phyloP scores from a whole-genome alignment of 2,797 vertebrate genomes.

The Adrianichthys oophorus region DNA sequence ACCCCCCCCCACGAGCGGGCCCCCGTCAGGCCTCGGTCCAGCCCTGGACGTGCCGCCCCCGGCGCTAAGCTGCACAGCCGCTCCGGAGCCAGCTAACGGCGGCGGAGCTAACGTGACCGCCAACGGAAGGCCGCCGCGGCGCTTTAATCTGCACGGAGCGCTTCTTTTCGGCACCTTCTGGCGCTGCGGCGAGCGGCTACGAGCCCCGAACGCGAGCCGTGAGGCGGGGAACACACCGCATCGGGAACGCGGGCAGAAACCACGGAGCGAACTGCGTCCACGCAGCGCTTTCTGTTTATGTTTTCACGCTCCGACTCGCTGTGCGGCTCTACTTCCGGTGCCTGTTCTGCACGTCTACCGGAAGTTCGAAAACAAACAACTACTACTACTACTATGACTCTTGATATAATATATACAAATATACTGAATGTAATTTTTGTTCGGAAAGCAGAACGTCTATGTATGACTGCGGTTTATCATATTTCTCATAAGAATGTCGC shows the following conservation, averaged over 20 bases:
- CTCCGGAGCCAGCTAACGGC: constrained; percentile 10
- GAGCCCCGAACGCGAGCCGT: constrained; percentile 34
- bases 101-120: constrained; percentile 66
- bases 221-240: constrained; percentile 45
- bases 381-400: background rate
- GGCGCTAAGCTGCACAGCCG: constrained; percentile 17
- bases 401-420: too few species aligned
- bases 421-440: too few species aligned
- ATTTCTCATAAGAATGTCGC: too few species aligned
- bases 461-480: too few species aligned
- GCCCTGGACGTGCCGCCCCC: background rate
- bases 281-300: constrained; percentile 73
- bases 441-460: too few species aligned
- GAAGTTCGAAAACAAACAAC: constrained; percentile 34
- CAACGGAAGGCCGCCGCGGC: constrained; percentile 73
- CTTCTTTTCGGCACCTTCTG: constrained; percentile 40
- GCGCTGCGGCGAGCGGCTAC: constrained; percentile 33
- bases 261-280: constrained; percentile 34
- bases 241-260: constrained; percentile 36
- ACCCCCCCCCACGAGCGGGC: background rate
- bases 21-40: background rate
- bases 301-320: constrained; percentile 72
- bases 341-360: constrained; percentile 32
- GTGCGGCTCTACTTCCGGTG: constrained; percentile 67
- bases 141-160: constrained; percentile 73